Evolutionary conservation across 1,140 invertebrate species (phyloP).

Genomic region (Cryptotermes secundus): DNA sequence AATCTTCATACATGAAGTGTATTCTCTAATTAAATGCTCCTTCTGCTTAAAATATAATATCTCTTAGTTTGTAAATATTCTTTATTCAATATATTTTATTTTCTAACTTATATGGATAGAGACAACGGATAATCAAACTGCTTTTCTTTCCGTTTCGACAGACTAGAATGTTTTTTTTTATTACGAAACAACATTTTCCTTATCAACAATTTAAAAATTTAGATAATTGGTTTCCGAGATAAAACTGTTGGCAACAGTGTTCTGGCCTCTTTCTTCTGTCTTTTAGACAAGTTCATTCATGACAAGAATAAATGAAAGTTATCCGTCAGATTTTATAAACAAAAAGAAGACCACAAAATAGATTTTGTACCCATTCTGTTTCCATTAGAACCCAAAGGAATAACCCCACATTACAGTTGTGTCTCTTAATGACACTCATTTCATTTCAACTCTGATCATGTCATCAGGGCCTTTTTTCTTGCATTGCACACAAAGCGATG

Average conservation of each 20-base stretch:
- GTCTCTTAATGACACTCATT: background rate
- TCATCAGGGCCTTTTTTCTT: background rate
- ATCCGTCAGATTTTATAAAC: background rate
- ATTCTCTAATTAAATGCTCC: no score
- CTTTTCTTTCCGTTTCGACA: no score
- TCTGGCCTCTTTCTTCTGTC: background rate
- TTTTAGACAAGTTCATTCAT: background rate
- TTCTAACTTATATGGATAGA: no score
- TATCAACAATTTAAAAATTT: background rate
- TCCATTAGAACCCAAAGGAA: background rate
- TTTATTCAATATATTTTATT: no score
- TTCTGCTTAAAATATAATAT: no score
- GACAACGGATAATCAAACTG: no score
- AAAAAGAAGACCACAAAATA: background rate
- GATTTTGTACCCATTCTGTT: background rate
- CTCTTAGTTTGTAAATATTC: background rate
- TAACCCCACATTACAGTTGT: background rate
- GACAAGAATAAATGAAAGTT: background rate
- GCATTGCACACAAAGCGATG: background rate
- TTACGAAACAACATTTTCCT: background rate
- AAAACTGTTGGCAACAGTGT: background rate
- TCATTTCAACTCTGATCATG: background rate
- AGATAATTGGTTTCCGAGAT: background rate
- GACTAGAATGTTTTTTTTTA: background rate
- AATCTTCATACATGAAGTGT: no score